Base-by-base conservation (phyloP, 2,888 invertebrate species). In the Xestoiulus laeticollis region DNA sequence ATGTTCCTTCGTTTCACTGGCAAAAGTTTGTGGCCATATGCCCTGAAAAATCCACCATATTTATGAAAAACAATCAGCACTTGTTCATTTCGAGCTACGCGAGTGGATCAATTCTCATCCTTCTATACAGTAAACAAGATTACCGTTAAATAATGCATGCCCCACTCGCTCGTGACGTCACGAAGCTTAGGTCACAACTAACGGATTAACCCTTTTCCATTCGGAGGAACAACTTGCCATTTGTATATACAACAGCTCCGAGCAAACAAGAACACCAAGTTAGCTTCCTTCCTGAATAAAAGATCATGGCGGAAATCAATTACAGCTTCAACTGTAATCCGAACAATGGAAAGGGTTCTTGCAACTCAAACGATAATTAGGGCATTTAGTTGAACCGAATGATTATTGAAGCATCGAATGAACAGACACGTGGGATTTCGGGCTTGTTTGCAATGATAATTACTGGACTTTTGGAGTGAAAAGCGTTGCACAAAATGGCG, bases 271-370 rank as follows among this genome's bases (percentile, higher is more conserved):
- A 78, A 78, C 78, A 2, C 0, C 78, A 38, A 8, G 6, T 38
- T 14, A 78, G 30, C 30, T 78, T 78, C 78, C 78, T 78, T 78
- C 30, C 78, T 78, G 78, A 14, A 32, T 32, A 78, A 78, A 78
- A 78, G 78, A 78, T 32, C 26, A 78, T 3, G 78, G 30, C 30
- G 16, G 30, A 78, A 78, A 78, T 78, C 78, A 78, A 30, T 78
- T 30, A 30, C 68, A 12, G 12, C 26, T 2, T 26, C 10, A 26
- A 3, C 68, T 26, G 2, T 78, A 30, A 78, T 78, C 78, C 78
- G 26, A 78, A 78, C 78, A 78, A 78, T 16, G 78, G 12, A 2
- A 22, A 68, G 6, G 26, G n/a, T n/a, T n/a, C n/a, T 22, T 22
- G 78, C 78, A 0, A 30, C 5, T 30, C 78, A 78, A 78, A 32